These are phyloP conservation scores for Troides helena DNA, from an alignment of 2,888 invertebrate species.

Conservation along the genomic window DNA sequence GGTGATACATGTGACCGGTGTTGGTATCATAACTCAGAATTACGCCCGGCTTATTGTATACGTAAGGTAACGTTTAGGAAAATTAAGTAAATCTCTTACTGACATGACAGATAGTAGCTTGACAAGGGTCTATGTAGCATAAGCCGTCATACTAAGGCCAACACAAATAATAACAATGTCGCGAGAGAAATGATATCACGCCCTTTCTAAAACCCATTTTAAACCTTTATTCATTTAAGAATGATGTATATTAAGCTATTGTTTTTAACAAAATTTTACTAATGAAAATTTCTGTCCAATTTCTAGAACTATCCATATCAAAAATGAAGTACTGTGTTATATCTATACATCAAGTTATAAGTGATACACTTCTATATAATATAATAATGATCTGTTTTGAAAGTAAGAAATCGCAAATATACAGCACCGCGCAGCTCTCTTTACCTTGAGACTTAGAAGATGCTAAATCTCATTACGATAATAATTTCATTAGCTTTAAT, in stretches of 20 bases:
- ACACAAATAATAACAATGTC: slow-evolving; percentile 31
- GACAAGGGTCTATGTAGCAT: slow-evolving; percentile 30
- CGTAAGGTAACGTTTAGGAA: slow-evolving; percentile 29
- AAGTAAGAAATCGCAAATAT: too few relatives aligned
- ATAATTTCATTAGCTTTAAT: too few relatives aligned
- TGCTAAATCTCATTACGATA: too few relatives aligned
- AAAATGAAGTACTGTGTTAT: too few relatives aligned
- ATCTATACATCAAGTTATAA: too few relatives aligned
- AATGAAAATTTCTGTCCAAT: not conserved
- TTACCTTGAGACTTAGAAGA: too few relatives aligned
- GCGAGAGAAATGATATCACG: slow-evolving; percentile 27
- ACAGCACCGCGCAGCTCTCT: too few relatives aligned
- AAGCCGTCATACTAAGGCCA: slow-evolving; percentile 28
- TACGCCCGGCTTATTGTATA: slow-evolving; percentile 26
- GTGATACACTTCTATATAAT: too few relatives aligned
- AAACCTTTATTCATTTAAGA: slow-evolving; percentile 20
- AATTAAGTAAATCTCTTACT: slow-evolving; percentile 32
- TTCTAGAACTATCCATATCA: too few relatives aligned
- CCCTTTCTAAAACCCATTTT: slow-evolving; percentile 22
- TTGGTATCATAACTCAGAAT: slow-evolving; percentile 26
- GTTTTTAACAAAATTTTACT: not conserved
- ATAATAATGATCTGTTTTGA: too few relatives aligned
- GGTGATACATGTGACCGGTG: slow-evolving; percentile 11
- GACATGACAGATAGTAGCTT: slow-evolving; percentile 31
- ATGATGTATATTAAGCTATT: not conserved